phyloP scores from a whole-genome alignment of 2,888 invertebrate species.

The Uloborus plumipes region DNA sequence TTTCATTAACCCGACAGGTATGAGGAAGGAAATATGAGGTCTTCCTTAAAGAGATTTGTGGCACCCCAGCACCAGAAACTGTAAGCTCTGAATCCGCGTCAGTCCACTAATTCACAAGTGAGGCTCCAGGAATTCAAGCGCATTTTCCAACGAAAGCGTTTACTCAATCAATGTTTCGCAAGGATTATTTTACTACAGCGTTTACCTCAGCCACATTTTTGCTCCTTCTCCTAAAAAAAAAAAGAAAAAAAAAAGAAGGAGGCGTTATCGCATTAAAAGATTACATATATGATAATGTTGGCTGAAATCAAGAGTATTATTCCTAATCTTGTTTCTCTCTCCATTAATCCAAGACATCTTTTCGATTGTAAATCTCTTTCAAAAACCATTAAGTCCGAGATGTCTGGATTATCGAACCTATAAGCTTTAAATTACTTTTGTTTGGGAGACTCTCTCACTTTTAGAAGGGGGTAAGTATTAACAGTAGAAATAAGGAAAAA shows the following conservation, averaged over 20 bases:
- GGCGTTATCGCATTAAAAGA: constrained; percentile 62
- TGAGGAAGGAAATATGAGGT: constrained; percentile 11
- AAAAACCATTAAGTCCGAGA: constrained; percentile 45
- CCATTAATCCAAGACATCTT: constrained; percentile 50
- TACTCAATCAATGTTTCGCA: constrained; percentile 32
- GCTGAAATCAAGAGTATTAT: constrained; percentile 60
- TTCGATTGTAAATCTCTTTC: constrained; percentile 51
- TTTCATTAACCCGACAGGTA: too few relatives aligned
- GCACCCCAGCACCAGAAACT: constrained; percentile 12
- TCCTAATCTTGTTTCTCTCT: constrained; percentile 50
- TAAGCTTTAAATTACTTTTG: constrained; percentile 62
- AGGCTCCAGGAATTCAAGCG: constrained; percentile 14
- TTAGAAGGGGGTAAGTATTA: constrained; percentile 28
- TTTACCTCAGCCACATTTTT: constrained; percentile 41
- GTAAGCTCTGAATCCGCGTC: constrained; percentile 7
- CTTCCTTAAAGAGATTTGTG: constrained; percentile 40
- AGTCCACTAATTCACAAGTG: constrained; percentile 34
- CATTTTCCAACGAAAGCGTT: constrained; percentile 30
- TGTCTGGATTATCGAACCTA: constrained; percentile 51
- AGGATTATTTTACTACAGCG: constrained; percentile 46
- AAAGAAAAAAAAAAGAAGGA: constrained; percentile 34
- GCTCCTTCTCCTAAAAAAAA: constrained; percentile 18
- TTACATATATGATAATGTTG: constrained; percentile 59
- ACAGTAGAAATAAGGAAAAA: constrained; percentile 14
- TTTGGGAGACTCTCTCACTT: constrained; percentile 22